These are phyloP conservation scores for Procavia capensis DNA, from an alignment of 2,113 vertebrate genomes.

Conservation along the genomic window DNA sequence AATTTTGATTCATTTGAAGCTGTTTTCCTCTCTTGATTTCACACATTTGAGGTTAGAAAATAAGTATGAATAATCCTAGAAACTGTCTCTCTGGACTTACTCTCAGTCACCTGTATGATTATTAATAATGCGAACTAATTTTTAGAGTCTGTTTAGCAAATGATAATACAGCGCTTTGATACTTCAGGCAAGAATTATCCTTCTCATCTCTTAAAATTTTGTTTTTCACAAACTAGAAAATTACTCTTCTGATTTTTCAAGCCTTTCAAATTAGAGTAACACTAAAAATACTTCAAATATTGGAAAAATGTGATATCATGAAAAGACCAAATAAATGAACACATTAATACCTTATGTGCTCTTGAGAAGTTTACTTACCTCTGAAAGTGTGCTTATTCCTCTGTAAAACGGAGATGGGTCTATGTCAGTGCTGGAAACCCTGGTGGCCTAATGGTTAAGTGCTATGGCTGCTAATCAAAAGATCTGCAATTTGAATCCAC, in stretches of 20 bases:
- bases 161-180: background rate
- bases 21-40: background rate
- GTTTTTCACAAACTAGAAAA: background rate
- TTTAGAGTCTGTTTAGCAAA: background rate
- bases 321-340: background rate
- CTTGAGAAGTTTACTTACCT: background rate
- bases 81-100: background rate
- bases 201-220: background rate
- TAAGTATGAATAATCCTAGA: constrained; percentile 29
- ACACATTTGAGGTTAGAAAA: constrained; percentile 49
- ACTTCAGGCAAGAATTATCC: constrained; percentile 26
- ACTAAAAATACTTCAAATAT: background rate
- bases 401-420: background rate
- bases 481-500: no score
- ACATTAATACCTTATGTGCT: background rate
- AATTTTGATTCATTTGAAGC: constrained; percentile 50
- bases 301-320: background rate
- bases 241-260: background rate
- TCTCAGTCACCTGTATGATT: background rate
- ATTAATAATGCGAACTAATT: constrained; percentile 4
- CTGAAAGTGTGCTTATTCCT: background rate
- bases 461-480: no score
- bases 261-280: background rate
- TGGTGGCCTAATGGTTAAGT: no score
- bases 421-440: background rate